phyloP scores from a whole-genome alignment of 2,888 invertebrate genomes.

The Podotricha telesiphe region DNA sequence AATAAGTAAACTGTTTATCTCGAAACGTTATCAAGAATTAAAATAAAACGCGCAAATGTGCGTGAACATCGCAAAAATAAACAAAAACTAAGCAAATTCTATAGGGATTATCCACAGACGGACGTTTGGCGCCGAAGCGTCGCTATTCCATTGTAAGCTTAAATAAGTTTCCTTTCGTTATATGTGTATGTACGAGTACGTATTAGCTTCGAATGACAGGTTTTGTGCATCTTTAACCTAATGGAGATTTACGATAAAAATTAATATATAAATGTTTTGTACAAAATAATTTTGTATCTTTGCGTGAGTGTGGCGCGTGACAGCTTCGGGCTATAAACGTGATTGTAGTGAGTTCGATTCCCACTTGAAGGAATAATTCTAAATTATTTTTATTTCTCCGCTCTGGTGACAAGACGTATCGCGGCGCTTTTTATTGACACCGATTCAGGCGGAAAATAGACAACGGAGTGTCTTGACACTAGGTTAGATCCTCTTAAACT shows the following conservation, averaged over 20 bases:
- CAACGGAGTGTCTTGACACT: no score
- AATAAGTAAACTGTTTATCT: constrained; percentile 54
- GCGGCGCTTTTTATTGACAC: no score
- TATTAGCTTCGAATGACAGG: constrained; percentile 29
- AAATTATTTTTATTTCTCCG: no score
- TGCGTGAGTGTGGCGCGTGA: no score
- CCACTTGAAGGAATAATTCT: no score
- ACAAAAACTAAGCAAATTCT: constrained; percentile 47
- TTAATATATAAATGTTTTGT: no score
- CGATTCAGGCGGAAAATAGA: no score
- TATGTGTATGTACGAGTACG: constrained; percentile 9
- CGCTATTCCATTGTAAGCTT: constrained; percentile 45
- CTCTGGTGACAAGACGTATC: no score
- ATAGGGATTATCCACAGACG: constrained; percentile 51
- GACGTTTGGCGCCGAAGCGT: constrained; percentile 48
- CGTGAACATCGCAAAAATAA: constrained; percentile 45
- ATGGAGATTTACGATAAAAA: constrained; percentile 15
- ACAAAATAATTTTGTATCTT: no score
- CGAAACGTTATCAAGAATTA: constrained; percentile 48
- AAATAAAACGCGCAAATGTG: constrained; percentile 48
- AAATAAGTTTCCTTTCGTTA: constrained; percentile 40
- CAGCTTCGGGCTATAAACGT: no score
- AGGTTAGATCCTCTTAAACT: no score
- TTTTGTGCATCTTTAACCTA: constrained; percentile 24
- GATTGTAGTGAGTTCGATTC: no score